phyloP scores from a whole-genome alignment of 2,797 vertebrate species.

The Pteronotus mesoamericanus region DNA sequence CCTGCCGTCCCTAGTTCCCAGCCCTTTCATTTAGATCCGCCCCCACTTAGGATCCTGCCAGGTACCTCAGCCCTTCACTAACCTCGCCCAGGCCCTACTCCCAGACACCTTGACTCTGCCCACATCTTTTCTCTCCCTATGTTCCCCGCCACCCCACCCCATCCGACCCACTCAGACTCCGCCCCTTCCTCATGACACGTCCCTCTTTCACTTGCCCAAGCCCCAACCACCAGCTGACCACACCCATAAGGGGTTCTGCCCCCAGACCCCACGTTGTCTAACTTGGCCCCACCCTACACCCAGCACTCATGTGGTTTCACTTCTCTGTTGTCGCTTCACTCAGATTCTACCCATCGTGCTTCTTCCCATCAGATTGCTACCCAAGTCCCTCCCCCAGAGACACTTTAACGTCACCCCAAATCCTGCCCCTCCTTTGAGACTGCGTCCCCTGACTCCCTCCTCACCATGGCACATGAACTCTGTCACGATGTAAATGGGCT shows the following conservation, averaged over 20 bases:
- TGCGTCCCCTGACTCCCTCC: not conserved
- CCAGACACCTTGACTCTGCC: not conserved
- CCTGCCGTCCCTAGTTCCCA: not conserved
- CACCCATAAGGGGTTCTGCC: not conserved
- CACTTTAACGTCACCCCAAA: not conserved
- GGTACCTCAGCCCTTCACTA: not conserved
- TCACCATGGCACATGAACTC: conserved; percentile 97
- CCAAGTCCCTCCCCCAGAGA: not conserved
- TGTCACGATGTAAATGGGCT: conserved; percentile 98
- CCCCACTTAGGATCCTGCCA: not conserved
- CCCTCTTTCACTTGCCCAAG: not conserved
- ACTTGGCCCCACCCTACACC: not conserved
- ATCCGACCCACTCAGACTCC: not conserved
- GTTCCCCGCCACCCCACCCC: accelerated
- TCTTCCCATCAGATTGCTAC: not conserved
- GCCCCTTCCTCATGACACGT: not conserved
- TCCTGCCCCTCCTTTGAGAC: not conserved
- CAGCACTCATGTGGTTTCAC: accelerated
- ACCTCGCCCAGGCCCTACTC: not conserved
- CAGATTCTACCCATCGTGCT: accelerated
- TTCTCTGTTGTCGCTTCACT: accelerated
- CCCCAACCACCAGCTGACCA: not conserved
- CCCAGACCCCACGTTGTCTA: too few species aligned
- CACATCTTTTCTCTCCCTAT: not conserved
- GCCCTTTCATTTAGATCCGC: not conserved